Base-by-base conservation (phyloP, 2,888 invertebrate genomes). In the Nymphalis polychloros region DNA sequence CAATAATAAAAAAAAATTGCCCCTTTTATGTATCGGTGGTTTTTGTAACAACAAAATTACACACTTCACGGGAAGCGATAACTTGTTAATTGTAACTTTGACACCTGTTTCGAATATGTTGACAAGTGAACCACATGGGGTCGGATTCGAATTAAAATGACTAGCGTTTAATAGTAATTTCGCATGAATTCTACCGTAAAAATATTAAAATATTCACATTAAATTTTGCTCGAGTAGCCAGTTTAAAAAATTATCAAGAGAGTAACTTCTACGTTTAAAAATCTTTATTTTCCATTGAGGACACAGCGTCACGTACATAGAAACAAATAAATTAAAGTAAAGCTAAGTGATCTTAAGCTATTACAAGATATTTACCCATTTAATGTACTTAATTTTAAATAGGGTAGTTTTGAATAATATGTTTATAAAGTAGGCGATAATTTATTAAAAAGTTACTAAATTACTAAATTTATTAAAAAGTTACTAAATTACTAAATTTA, bases 81-180 rank as follows among this genome's bases (percentile, higher is more conserved):
- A 90, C 76, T 87, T 82, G 89, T 73, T 90, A 92, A 91, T 91
- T 86, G 82, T 76, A 79, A 84, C 77, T 81, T 81, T 84, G 83
- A 85, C 91, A 91, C 89, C 90, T 91, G 89, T 83, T 76, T 73
- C 19, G 10, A 35, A 41, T 62, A 17, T 53, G 59, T 68, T 68
- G 70, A 70, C 64, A 63, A 63, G 46, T 48, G 23, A 49, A 60
- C 67, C 67, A 8, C 67, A 64, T 23, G 57, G 66, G 23, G 59
- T 31, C 16, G 13, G 17, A 17, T 60, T n/a, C 23, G 41, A 35
- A 50, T 47, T n/a, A 52, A 52, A 57, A 57, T 41, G 41, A 57
- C 57, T 57, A 55, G 57, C 19, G 41, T 41, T 41, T 57, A 19
- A 31, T 8, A 27, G 8, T 13, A 8, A n/a, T 57, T 57, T 35